Evolutionary conservation across 2,797 vertebrate species (phyloP), one percentile per base, ranked within the genome.

Genomic region (Pseudochaenichthys georgianus): DNA sequence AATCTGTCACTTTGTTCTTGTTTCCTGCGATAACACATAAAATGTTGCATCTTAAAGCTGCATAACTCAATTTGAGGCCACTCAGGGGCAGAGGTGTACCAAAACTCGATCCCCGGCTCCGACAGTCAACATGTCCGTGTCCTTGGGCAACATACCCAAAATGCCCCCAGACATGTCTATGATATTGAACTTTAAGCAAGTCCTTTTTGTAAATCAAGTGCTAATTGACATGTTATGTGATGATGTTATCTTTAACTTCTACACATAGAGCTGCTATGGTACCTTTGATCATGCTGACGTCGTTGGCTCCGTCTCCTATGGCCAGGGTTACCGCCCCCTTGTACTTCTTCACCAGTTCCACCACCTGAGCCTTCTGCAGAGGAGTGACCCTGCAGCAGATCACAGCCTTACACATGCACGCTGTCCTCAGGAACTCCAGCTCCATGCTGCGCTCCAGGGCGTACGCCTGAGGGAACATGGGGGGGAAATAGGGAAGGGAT

Each of bases 261-360:
- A 43, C 16, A 10, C 15, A 21, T 38, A 1, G 13, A 47, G 70
- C 19, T 5, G 28, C 57, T 54, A 8, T 50, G n/a, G 10, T 93
- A 97, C 98, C 95, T 95, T 98, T 99, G 87, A 99, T 99, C 98
- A 99, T 99, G 95, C 96, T 96, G 86, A 99, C 95, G 0, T 99
- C 97, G 0, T 99, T 99, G 88, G 97, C 97, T 0, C 98, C 97
- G 0, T 98, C 97, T 12, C 97, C 97, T 0, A 98, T 98, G 12
- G 97, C 97, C 86, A 99, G 91, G 0, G 97, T 99, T 69, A 98
- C 94, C 0, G 93, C 96, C 61, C 93, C 94, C 93, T 97, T 99
- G 94, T 97, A 93, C 81, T 94, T 97, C 91, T 98, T 99, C 83
- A 99, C 96, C 87, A 99, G 92, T 87, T 98, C 94, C 13, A 99